Base-by-base conservation (phyloP, 2,113 vertebrate species). In the Takifugu flavidus region DNA sequence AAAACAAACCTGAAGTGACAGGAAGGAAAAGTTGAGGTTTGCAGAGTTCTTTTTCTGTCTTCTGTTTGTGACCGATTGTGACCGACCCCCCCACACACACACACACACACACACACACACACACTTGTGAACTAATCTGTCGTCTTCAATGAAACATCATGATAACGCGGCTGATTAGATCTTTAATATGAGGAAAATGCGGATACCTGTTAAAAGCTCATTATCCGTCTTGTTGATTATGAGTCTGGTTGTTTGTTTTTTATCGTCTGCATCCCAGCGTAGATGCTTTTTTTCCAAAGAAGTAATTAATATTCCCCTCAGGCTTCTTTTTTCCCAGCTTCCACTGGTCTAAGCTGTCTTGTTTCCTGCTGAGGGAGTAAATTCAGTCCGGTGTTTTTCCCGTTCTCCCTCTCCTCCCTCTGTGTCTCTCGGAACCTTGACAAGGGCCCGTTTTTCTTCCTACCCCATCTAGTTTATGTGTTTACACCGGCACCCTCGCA, bases 391-490 rank as follows among this genome's bases (percentile, higher is more conserved):
- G 56, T 82, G 72, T 82, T 83, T 78, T 82, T 53, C 75, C 66
- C 60, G 51, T 65, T 67, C 75, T 78, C 67, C 59, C 80, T 70
- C 70, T 70, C 73, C 70, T 63, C 65, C 71, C 80, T 82, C 77
- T 63, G 77, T 65, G 67, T 62, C 59, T 87, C 71, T 79, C 44
- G 70, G 77, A 82, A 78, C 70, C 77, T 83, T 85, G 80, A 78
- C 77, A 67, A 78, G 70, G 56, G 70, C 68, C 67, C 27, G 52
- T 78, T 80, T 83, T 74, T 76, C 72, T 66, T 57, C 58, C 56
- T 11, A 45, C 64, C 42, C 62, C 63, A 51, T 67, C 80, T 83
- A 82, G 73, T 88, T 86, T 83, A 82, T 83, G 77, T 83, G 79
- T 87, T 88, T 83, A 72, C 77, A 70, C 62, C 72, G 60, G 45